Evolutionary conservation across 2,797 vertebrate genomes (phyloP).

Genomic region (Meriones psammophilus): DNA sequence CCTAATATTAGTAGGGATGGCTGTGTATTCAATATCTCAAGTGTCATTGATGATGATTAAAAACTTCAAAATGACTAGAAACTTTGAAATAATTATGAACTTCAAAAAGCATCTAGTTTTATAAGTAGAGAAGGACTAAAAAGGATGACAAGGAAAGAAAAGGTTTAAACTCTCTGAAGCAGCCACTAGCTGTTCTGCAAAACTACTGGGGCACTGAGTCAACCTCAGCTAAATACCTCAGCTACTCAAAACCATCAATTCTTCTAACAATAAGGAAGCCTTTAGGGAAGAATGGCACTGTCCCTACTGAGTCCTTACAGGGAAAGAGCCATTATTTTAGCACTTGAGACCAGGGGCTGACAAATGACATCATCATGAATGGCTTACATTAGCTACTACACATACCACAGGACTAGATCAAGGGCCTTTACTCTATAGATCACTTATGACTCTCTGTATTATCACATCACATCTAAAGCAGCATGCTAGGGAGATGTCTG

Average conservation of each 20-base stretch:
- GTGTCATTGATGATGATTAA: background rate
- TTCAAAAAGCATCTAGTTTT: background rate
- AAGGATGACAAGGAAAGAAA: background rate
- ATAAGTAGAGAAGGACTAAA: background rate
- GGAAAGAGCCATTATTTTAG: background rate
- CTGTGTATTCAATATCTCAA: background rate
- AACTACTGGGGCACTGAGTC: background rate
- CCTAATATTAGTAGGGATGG: background rate
- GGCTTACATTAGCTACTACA: background rate
- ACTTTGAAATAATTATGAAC: background rate
- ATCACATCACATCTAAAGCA: background rate
- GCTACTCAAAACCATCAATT: background rate
- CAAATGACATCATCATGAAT: background rate
- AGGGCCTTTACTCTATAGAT: background rate
- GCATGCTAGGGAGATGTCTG: background rate
- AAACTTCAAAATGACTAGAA: background rate
- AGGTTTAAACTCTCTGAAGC: background rate
- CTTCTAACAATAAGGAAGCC: background rate
- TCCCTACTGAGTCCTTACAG: fast-evolving
- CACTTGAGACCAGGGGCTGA: background rate
- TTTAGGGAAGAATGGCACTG: background rate
- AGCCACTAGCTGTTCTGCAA: background rate
- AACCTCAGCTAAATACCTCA: background rate
- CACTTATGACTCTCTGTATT: background rate
- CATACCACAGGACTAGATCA: background rate